Base-by-base conservation (phyloP, 1,140 invertebrate species). In the Drosophila insularis region DNA sequence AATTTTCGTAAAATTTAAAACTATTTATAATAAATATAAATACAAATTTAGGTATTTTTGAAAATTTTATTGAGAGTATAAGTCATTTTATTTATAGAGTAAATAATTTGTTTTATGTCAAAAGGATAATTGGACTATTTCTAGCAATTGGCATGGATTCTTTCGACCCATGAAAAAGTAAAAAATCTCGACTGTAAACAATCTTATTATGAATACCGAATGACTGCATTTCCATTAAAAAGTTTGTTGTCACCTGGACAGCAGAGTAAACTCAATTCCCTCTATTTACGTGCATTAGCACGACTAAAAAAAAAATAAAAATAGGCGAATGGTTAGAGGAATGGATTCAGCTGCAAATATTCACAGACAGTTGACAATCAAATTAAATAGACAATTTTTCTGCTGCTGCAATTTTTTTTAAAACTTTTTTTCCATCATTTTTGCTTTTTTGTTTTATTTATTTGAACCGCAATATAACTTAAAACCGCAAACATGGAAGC, bases 311-410 rank as follows among this genome's bases (percentile, higher is more conserved):
- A 21, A 21, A 10, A 8, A 13, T 13, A 37, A 37, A 19, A 23
- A 21, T 7, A 2, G 43, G 32, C 54, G 39, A 50, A 19, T 50
- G 43, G 40, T 5, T 17, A 14, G 14, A 7, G 40, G 17, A 8
- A 17, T 19, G 59, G 67, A 61, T 23, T 40, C 58, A 27, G 69
- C 21, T 27, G 76, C 63, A 80, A 73, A 65, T 66, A 63, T 68
- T 43, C 56, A 40, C 50, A 39, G 31, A 19, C 46, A 10, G 40
- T 4, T 37, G 54, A 14, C n/a, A 87, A 86, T 78, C 66, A 74
- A 81, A 87, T 81, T 87, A 81, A 81, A 86, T 63, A 55, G 68
- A 82, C 82, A 79, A 46, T 87, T 82, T 81, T 40, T 37, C 63
- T 61, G 61, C 39, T 14, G 23, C 10, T 27, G 27, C 27, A 27